Evolutionary conservation across 2,797 vertebrate genomes (phyloP).

Genomic region (Girardinus metallicus): DNA sequence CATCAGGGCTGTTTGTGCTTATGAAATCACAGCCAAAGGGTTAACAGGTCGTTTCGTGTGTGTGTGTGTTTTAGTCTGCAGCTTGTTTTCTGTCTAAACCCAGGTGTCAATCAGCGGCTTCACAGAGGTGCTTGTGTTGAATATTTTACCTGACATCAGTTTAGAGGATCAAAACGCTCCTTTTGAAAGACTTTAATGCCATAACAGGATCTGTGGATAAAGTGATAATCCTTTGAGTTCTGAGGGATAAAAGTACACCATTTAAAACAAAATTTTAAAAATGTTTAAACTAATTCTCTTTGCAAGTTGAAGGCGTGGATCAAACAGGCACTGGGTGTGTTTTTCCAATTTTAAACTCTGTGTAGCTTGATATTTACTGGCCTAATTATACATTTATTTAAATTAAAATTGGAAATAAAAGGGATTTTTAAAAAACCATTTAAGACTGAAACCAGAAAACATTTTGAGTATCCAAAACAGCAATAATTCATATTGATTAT

Average conservation of each 20-base stretch:
- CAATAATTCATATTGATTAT: too few species aligned
- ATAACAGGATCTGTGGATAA: conserved; percentile 25
- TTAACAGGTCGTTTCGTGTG: conserved; percentile 41
- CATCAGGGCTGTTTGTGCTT: conserved; percentile 53
- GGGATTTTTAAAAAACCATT: too few species aligned
- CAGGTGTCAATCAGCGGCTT: conserved; percentile 38
- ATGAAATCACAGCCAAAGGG: conserved; percentile 48
- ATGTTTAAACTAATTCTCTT: neutral
- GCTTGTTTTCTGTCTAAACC: conserved; percentile 19
- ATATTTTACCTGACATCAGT: conserved; percentile 35
- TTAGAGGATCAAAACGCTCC: conserved; percentile 30
- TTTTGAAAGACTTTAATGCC: conserved; percentile 35
- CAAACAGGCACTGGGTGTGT: neutral
- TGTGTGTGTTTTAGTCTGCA: conserved; percentile 17
- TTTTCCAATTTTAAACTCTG: neutral
- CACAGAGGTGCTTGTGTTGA: conserved; percentile 21
- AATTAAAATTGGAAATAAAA: too few species aligned
- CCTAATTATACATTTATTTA: neutral
- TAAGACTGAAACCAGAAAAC: too few species aligned
- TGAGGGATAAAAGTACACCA: conserved; percentile 13
- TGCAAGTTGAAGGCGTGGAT: neutral
- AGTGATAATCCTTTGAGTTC: conserved; percentile 14
- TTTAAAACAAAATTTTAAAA: neutral
- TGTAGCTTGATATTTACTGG: neutral
- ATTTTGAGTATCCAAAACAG: too few species aligned